Base-by-base conservation (phyloP, 2,797 vertebrate species). In the Acanthurus tractus region DNA sequence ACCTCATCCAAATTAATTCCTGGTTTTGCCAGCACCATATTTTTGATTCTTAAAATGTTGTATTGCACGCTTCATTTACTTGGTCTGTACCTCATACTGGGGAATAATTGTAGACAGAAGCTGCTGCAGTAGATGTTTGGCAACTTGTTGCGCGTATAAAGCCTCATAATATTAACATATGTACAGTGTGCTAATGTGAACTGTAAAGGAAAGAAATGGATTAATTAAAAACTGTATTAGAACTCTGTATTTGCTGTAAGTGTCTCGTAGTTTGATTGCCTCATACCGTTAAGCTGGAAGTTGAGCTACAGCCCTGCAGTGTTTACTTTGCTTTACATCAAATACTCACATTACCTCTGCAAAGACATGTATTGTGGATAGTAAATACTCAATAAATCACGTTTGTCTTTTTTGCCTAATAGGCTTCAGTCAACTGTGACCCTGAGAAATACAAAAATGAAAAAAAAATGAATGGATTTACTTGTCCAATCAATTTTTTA, bases 1-100 rank as follows among this genome's bases (percentile, higher is more conserved):
- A 86, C 87, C 83, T 87, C 78, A 82, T 83, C 78, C 74, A 89
- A 92, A 92, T 92, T 82, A 88, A 93, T 90, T 92, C 83, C 45
- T 68, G 73, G 73, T 86, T 89, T 89, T 79, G 83, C 78, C 69
- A 72, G 76, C 77, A 68, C 79, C 81, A 72, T 61, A 78, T 81
- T 90, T 84, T 84, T 86, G 86, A 82, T 76, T 83, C 61, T 78
- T 63, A 75, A 83, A 89, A 83, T 76, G 61, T 65, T 86, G 74
- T 79, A 78, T 76, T 8, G 64, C 79, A 91, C 85, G 92, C 88
- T 75, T 79, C 86, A 89, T 92, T 95, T 92, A 83, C 76, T 50
- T 42, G 23, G 6, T 36, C 78, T 65, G 50, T 67, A 58, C 76
- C 70, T 80, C 87, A 79, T 59, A 23, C 48, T 71, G 74, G n/a